A percentile compares a stretch with the other conserved stretches of the same genome.
phyloP scores from a whole-genome alignment of 2,797 vertebrate genomes.

The Okamejei kenojei region DNA sequence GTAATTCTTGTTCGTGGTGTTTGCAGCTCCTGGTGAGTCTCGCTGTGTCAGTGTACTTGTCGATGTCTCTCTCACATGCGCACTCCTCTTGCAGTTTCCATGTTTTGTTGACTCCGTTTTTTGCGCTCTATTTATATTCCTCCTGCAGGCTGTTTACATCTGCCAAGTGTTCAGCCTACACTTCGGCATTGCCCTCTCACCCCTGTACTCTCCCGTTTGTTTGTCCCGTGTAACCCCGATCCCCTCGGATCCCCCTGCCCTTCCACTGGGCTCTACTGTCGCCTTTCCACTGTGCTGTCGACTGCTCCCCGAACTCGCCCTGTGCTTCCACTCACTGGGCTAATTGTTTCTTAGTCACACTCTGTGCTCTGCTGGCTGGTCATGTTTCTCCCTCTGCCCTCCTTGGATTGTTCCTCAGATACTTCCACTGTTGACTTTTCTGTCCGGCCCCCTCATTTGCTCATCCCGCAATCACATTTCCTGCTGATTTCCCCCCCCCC shows the following conservation, averaged over 20 bases:
- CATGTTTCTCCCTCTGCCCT: not conserved
- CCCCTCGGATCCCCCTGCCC: not conserved
- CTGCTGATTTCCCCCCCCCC: not conserved
- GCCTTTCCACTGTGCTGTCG: not conserved
- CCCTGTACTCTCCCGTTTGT: not conserved
- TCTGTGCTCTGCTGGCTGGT: not conserved
- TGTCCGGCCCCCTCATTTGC: not conserved
- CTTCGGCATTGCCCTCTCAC: not conserved
- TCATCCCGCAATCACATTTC: not conserved
- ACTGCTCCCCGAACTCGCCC: not conserved
- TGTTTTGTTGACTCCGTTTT: not conserved
- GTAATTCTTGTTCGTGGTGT: not conserved
- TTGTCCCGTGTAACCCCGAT: not conserved
- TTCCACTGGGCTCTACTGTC: not conserved
- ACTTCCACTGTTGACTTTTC: not conserved
- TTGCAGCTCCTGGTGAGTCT: not conserved
- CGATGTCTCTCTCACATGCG: not conserved
- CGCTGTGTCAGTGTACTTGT: not conserved
- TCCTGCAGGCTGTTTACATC: not conserved
- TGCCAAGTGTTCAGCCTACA: not conserved
- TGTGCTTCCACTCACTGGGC: not conserved
- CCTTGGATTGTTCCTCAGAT: not conserved
- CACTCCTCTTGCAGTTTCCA: not conserved
- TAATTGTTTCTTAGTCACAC: not conserved
- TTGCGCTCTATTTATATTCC: slow-evolving; percentile 15